Percentiles rank a stretch among this genome's conserved stretches.
Conservation (phyloP, 2,888 invertebrate species). For the Operophtera brumata region DNA sequence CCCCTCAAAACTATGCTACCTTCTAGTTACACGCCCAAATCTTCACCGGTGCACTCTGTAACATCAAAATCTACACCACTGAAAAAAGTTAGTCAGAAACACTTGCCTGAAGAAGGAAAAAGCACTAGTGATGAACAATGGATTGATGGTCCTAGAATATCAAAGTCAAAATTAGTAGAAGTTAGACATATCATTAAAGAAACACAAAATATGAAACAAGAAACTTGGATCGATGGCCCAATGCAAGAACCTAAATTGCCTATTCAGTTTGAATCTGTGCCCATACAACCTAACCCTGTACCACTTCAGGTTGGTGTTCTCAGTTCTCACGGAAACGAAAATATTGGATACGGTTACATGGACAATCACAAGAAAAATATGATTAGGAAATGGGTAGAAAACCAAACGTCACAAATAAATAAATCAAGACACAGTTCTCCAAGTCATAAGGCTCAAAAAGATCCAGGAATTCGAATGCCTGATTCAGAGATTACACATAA, state of each 20-base stretch:
- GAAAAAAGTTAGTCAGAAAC: conserved; percentile 73
- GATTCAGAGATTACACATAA: conserved; percentile 57
- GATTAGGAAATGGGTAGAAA: conserved; percentile 96
- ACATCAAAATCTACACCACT: conserved; percentile 77
- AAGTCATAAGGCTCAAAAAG: conserved; percentile 65
- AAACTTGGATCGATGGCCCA: conserved; percentile 98
- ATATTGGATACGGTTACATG: conserved; percentile 91
- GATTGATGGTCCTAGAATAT: conserved; percentile 97
- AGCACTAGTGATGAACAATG: conserved; percentile 92
- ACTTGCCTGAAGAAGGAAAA: conserved; percentile 62
- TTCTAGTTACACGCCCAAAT: conserved; percentile 74
- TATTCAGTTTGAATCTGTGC: conserved; percentile 69
- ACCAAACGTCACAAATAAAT: conserved; percentile 91
- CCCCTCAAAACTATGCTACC: conserved; percentile 70
- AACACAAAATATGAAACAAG: conserved; percentile 88
- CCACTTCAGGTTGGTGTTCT: conserved; percentile 70
- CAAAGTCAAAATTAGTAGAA: conserved; percentile 90
- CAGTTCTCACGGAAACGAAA: conserved; percentile 72
- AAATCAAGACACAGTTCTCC: conserved; percentile 82
- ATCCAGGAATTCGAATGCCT: conserved; percentile 47
- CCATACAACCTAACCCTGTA: conserved; percentile 81
- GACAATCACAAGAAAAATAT: conserved; percentile 95
- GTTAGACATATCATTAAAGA: conserved; percentile 90
- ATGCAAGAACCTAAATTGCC: conserved; percentile 83
- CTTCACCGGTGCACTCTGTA: conserved; percentile 73